Conservation (phyloP, 2,888 invertebrate species). For the Eupeodes latifasciatus region DNA sequence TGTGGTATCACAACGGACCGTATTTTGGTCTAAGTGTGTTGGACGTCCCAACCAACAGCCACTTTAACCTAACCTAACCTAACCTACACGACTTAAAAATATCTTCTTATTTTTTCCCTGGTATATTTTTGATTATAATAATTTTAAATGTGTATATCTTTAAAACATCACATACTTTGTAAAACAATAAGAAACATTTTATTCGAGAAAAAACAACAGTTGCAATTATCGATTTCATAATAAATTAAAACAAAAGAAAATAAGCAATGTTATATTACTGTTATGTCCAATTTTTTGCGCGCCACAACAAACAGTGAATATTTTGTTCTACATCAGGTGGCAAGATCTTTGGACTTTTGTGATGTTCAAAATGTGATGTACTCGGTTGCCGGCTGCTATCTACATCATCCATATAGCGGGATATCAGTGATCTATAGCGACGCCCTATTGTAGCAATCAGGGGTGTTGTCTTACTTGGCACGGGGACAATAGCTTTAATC, state of each 20-base stretch:
- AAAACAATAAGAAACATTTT: constrained; percentile 58
- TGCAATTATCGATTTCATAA: constrained; percentile 31
- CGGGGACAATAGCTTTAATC: constrained; percentile 88
- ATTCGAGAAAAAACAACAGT: constrained; percentile 53
- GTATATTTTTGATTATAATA: too few species aligned
- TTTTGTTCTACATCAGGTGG: constrained; percentile 82
- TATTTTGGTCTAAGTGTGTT: too few species aligned
- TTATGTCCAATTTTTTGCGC: constrained; percentile 83
- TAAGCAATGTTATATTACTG: not conserved
- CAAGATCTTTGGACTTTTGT: constrained; percentile 78
- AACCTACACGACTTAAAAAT: too few species aligned
- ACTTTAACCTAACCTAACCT: too few species aligned
- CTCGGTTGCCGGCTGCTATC: constrained; percentile 77
- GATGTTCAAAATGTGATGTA: constrained; percentile 78
- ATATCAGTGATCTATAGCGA: constrained; percentile 92
- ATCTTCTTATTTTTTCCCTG: too few species aligned
- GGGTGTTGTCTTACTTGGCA: constrained; percentile 84
- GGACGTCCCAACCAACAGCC: too few species aligned
- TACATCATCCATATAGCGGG: constrained; percentile 86
- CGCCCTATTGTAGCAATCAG: constrained; percentile 92
- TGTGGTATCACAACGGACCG: too few species aligned
- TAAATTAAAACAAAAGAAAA: constrained; percentile 23
- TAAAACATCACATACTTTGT: not conserved
- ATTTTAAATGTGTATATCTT: too few species aligned
- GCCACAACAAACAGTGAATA: constrained; percentile 83